These are phyloP conservation scores for Nymphalis io DNA, from an alignment of 1,140 invertebrate genomes.

Conservation along the genomic window DNA sequence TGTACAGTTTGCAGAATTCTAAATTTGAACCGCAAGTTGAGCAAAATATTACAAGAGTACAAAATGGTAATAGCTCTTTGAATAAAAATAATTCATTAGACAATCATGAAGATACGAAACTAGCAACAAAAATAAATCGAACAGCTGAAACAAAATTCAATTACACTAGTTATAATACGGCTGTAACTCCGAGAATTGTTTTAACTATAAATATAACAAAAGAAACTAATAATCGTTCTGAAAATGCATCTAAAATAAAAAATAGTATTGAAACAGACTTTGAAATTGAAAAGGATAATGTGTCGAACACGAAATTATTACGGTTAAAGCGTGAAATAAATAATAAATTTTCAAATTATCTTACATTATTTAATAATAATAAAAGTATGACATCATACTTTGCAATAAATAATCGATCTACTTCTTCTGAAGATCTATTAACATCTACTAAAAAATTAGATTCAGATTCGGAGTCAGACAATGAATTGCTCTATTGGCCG, in stretches of 20 bases:
- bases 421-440: background rate
- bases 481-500: slow-evolving; percentile 67
- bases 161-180: slow-evolving; percentile 14
- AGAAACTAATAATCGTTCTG: slow-evolving; percentile 45
- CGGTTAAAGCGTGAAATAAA: slow-evolving; percentile 28
- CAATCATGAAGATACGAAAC: background rate
- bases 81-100: slow-evolving; percentile 14
- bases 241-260: slow-evolving; percentile 52
- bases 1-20: slow-evolving; percentile 16
- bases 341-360: background rate
- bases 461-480: slow-evolving; percentile 32
- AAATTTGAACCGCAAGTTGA: slow-evolving; percentile 12
- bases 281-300: slow-evolving; percentile 37
- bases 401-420: slow-evolving; percentile 2
- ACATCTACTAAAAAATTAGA: slow-evolving; percentile 29
- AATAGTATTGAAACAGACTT: slow-evolving; percentile 65
- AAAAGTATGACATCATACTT: background rate
- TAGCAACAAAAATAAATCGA: slow-evolving; percentile 20
- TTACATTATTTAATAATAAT: background rate
- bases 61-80: background rate
- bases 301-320: slow-evolving; percentile 15
- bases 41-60: slow-evolving; percentile 4
- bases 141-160: background rate
- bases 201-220: slow-evolving; percentile 53
- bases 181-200: slow-evolving; percentile 36